phyloP scores from a whole-genome alignment of 2,888 invertebrate species.

The Dryomyza anilis region DNA sequence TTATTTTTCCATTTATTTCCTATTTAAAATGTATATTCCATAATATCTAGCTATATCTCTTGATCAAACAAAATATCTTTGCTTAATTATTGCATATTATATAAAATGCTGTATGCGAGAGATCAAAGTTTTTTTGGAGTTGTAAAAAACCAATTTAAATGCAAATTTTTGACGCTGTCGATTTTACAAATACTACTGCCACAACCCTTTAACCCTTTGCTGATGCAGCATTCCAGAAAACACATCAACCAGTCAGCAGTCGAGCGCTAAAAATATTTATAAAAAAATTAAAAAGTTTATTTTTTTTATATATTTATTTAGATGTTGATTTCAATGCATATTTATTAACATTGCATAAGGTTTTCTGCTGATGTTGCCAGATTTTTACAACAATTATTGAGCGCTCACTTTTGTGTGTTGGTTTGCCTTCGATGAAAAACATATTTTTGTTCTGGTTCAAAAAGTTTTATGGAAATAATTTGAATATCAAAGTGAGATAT shows the following conservation, averaged over 20 bases:
- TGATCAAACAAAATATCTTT: no score
- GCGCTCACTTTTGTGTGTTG: not conserved
- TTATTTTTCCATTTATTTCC: no score
- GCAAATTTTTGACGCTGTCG: slow-evolving; percentile 18
- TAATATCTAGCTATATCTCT: no score
- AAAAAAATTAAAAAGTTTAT: not conserved
- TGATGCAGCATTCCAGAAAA: no score
- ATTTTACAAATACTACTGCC: not conserved
- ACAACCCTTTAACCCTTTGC: not conserved
- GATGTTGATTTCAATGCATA: not conserved
- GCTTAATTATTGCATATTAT: no score
- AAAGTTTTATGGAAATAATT: slow-evolving; percentile 6
- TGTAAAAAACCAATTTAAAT: slow-evolving; percentile 25
- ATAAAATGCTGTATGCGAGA: no score
- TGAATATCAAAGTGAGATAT: slow-evolving; percentile 6
- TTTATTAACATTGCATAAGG: not conserved
- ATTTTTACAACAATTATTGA: not conserved
- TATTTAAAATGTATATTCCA: no score
- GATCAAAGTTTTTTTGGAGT: no score
- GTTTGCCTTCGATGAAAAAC: not conserved
- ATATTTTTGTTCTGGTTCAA: not conserved
- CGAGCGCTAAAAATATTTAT: not conserved
- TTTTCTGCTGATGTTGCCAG: not conserved
- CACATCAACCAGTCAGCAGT: not conserved
- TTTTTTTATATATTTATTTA: not conserved